Conservation (phyloP, 2,888 invertebrate species). For the Ophion ellenae region DNA sequence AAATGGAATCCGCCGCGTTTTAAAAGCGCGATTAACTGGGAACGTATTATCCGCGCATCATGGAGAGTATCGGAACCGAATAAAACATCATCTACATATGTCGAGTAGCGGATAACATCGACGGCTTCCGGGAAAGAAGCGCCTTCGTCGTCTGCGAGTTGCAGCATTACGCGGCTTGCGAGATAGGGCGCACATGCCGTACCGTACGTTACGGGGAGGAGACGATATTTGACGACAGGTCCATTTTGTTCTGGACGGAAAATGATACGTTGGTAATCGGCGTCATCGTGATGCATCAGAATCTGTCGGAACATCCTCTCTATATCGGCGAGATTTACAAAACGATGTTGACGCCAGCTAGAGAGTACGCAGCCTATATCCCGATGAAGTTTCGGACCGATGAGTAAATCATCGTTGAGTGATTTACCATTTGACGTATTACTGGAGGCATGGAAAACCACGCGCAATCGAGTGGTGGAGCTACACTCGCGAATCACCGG, state of each 20-base stretch:
- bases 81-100: slow-evolving; percentile 53
- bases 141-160: too few species aligned
- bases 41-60: slow-evolving; percentile 7
- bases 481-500: slow-evolving; percentile 49
- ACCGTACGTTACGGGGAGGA: too few species aligned
- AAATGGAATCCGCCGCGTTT: too few species aligned
- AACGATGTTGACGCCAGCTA: slow-evolving; percentile 39
- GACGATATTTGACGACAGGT: too few species aligned
- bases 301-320: slow-evolving; percentile 58
- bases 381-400: too few species aligned
- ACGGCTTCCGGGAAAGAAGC: too few species aligned
- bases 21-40: neutral
- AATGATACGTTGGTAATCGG: too few species aligned
- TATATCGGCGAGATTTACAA: slow-evolving; percentile 54
- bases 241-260: too few species aligned
- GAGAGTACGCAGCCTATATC: slow-evolving; percentile 9
- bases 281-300: slow-evolving; percentile 45
- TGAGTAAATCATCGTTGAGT: slow-evolving; percentile 27
- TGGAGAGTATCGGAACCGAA: slow-evolving; percentile 41
- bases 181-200: too few species aligned
- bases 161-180: too few species aligned
- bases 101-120: too few species aligned
- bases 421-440: slow-evolving; percentile 49
- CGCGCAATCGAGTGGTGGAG: slow-evolving; percentile 52
- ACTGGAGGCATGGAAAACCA: slow-evolving; percentile 63